Evolutionary conservation across 2,113 vertebrate genomes (phyloP).

Genomic region (Pachyramphus minor): DNA sequence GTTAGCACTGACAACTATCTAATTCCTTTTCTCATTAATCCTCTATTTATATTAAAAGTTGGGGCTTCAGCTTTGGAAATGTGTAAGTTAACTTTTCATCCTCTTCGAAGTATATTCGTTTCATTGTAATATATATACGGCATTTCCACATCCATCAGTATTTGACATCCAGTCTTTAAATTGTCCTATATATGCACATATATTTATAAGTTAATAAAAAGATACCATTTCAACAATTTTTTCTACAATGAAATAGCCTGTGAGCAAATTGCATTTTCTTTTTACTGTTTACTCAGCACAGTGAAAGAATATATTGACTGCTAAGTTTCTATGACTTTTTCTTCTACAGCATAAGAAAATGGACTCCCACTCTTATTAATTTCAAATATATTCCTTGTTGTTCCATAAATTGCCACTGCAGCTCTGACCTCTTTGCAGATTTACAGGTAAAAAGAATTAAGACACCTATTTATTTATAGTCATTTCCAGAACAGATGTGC

Average conservation of each 20-base stretch:
- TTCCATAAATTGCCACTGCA: neutral
- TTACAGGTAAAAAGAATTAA: slow-evolving; percentile 7
- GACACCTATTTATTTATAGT: neutral
- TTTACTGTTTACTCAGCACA: slow-evolving; percentile 65
- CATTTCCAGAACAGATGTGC: slow-evolving; percentile 3
- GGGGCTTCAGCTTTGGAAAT: neutral
- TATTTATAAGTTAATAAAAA: slow-evolving; percentile 62
- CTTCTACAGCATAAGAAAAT: neutral
- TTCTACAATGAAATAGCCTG: slow-evolving; percentile 37
- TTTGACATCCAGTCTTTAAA: slow-evolving; percentile 38
- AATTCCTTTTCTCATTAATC: neutral
- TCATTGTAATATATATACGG: neutral
- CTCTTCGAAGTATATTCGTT: neutral
- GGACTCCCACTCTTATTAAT: neutral
- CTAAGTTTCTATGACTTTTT: slow-evolving; percentile 29
- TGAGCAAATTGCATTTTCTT: slow-evolving; percentile 55
- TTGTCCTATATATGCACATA: slow-evolving; percentile 54
- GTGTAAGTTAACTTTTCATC: neutral
- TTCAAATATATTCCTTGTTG: neutral
- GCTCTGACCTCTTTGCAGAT: neutral
- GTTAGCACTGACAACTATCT: neutral
- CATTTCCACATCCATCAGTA: slow-evolving; percentile 17
- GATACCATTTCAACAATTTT: neutral
- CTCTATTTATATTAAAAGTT: neutral
- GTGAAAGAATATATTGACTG: slow-evolving; percentile 47